Percentiles rank a stretch among this genome's conserved stretches.
Evolutionary conservation across 1,140 invertebrate genomes (phyloP).

Genomic region (Sitodiplosis mosellana): DNA sequence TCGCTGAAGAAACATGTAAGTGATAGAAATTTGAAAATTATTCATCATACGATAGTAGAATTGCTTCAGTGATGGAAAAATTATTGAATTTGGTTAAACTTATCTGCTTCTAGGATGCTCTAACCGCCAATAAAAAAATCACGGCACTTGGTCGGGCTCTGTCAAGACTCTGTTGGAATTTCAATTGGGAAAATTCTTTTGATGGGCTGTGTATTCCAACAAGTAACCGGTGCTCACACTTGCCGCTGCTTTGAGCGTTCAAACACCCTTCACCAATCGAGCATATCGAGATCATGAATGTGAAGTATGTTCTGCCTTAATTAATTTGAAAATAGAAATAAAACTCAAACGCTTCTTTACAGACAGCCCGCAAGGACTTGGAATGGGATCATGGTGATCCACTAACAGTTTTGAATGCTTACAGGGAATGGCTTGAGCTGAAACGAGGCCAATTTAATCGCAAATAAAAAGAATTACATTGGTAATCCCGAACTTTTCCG

Average conservation of each 20-base stretch:
- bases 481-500: too few species aligned
- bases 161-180: conserved; percentile 82
- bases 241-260: conserved; percentile 81
- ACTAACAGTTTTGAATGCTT: conserved; percentile 75
- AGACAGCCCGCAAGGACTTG: conserved; percentile 58
- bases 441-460: conserved; percentile 32
- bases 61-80: too few species aligned
- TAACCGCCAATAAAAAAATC: conserved; percentile 68
- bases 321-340: conserved; percentile 3
- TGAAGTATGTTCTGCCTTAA: conserved; percentile 31
- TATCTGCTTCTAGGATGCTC: conserved; percentile 42
- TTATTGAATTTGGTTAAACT: too few species aligned
- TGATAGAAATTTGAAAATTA: too few species aligned
- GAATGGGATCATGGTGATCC: conserved; percentile 93
- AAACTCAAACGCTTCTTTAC: conserved; percentile 7
- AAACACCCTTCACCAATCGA: conserved; percentile 79
- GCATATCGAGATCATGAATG: conserved; percentile 73
- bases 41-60: too few species aligned
- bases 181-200: conserved; percentile 92
- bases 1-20: conserved; percentile 74
- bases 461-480: too few species aligned
- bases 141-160: conserved; percentile 79
- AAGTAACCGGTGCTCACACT: conserved; percentile 80
- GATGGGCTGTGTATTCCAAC: conserved; percentile 75
- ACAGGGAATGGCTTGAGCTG: conserved; percentile 73